These are phyloP conservation scores for Parus major DNA, from an alignment of 2,113 vertebrate species.

Conservation along the genomic window DNA sequence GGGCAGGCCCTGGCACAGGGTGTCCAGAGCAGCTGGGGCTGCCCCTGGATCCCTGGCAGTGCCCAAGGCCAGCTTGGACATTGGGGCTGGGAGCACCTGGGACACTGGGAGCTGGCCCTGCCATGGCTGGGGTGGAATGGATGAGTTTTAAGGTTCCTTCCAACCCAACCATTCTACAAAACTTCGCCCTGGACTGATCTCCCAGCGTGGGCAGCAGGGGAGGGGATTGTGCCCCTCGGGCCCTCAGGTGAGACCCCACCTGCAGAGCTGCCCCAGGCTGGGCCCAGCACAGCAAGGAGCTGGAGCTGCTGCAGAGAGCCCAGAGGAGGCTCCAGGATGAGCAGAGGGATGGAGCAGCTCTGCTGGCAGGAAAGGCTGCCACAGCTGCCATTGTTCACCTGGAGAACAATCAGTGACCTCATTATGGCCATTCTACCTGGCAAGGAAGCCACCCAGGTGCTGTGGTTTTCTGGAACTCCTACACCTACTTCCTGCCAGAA, in stretches of 20 bases:
- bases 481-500: not conserved
- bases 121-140: not conserved
- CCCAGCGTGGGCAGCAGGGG: fast-evolving
- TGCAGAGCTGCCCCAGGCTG: not conserved
- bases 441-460: not conserved
- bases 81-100: not conserved
- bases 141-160: fast-evolving
- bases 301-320: not conserved
- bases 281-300: not conserved
- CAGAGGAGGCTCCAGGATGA: not conserved
- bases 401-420: fast-evolving
- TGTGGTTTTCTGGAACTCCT: not conserved
- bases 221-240: not conserved
- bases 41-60: not conserved
- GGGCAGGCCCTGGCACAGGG: not conserved
- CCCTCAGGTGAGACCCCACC: not conserved
- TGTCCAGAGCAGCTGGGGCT: not conserved
- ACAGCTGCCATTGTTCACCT: not conserved
- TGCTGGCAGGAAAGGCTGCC: not conserved
- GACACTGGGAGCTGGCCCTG: not conserved
- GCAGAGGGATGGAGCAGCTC: not conserved
- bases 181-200: fast-evolving
- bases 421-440: fast-evolving
- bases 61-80: not conserved
- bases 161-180: not conserved